Evolutionary conservation across 2,113 vertebrate genomes (phyloP).

Genomic region (Nesogale talazaci): DNA sequence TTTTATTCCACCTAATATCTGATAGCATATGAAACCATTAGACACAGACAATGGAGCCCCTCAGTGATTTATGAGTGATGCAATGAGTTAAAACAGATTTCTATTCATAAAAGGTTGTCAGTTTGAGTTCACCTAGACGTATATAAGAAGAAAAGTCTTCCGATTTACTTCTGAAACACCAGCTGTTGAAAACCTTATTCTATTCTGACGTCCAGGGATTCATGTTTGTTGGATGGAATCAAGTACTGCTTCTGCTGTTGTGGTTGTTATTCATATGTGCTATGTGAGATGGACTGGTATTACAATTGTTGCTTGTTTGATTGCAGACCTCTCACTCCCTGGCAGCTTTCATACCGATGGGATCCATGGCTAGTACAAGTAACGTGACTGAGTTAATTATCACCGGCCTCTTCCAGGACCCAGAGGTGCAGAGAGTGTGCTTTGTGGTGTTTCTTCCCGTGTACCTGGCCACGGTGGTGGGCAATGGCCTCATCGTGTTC

Average conservation of each 20-base stretch:
- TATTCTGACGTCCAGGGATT: neutral
- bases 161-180: neutral
- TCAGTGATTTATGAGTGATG: neutral
- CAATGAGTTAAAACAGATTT: neutral
- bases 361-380: neutral
- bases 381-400: constrained; percentile 53
- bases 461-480: constrained; percentile 50
- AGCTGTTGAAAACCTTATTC: neutral
- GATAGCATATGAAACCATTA: neutral
- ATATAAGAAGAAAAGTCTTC: neutral
- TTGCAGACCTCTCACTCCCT: neutral
- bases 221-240: neutral
- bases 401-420: constrained; percentile 30
- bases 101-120: neutral
- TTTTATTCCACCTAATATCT: neutral
- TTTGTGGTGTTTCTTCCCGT: constrained; percentile 35
- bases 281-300: neutral
- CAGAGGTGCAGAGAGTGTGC: neutral
- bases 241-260: too few relatives aligned
- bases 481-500: constrained; percentile 50
- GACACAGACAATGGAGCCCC: neutral
- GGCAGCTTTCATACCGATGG: neutral
- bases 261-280: neutral
- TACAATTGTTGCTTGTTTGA: neutral
- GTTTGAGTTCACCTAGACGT: neutral